Base-by-base conservation (phyloP, 2,113 vertebrate genomes). In the Scolopax mira region DNA sequence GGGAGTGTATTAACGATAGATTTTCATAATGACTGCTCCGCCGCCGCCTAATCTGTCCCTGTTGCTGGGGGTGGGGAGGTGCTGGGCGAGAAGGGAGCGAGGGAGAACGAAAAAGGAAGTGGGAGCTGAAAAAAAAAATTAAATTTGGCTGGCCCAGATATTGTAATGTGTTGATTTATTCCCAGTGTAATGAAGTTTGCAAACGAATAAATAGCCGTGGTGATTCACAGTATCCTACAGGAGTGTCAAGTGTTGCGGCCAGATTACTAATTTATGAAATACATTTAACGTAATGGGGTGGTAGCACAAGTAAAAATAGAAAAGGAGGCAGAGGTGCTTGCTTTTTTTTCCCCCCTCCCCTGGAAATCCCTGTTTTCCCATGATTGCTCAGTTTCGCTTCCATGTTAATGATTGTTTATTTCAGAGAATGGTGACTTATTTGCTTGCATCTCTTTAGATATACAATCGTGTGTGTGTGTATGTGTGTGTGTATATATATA, bases 1-100 rank as follows among this genome's bases (percentile, higher is more conserved):
- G 98, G 98, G 97, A 99, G 98, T 99, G 98, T 98, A 99, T 99
- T 98, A 99, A 99, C 96, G 98, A 98, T 98, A 98, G 98, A 98
- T 98, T 99, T 98, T 98, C 98, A 99, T 98, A 98, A 98, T 98
- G 98, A 98, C 98, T 98, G 97, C 97, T 98, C 95, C n/a, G 71
- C 96, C 52, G 90, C 96, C 97, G 98, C 94, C 95, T 97, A 96
- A 96, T 98, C 98, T 98, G 96, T 97, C 97, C 80, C 31, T 81
- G 94, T 94, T 97, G 94, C 96, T 97, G 93, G 97, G 88, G 94
- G 89, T 65, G 84, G 89, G 89, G 80, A 92, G 79, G 57, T 83
- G 82, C 85, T 92, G 93, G 61, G 79, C 0, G 13, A 96, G 93
- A 90, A 94, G 75, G 73, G 92, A 95, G 89, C 78, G 33, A 85